A percentile compares a stretch with the other conserved stretches of the same genome.
phyloP scores from a whole-genome alignment of 2,113 vertebrate species.

The Galbula dea region DNA sequence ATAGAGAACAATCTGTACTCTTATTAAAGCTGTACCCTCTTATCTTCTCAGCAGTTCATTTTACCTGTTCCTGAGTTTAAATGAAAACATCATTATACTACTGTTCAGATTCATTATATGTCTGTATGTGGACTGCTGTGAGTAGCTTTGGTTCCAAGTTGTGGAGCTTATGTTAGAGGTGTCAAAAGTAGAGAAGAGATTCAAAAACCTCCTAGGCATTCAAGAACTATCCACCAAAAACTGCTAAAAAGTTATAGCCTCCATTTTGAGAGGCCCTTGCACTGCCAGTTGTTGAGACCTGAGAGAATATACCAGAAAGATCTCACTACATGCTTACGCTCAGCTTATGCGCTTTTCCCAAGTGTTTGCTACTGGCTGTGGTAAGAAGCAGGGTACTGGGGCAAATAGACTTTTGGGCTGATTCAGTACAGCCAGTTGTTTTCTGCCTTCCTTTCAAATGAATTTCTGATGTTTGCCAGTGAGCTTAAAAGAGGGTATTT shows the following conservation, averaged over 20 bases:
- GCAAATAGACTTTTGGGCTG: background rate
- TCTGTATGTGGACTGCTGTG: background rate
- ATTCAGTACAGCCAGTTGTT: background rate
- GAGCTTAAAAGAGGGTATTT: background rate
- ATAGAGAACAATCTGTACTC: background rate
- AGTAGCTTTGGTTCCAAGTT: background rate
- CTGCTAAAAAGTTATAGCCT: background rate
- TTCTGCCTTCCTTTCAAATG: background rate
- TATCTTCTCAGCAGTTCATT: background rate
- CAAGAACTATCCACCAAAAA: background rate
- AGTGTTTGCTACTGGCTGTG: background rate
- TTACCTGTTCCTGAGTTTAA: background rate
- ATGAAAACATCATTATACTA: background rate
- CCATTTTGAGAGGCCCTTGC: background rate
- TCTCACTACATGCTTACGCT: background rate
- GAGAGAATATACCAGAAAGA: background rate
- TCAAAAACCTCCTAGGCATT: background rate
- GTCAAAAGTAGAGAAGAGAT: background rate
- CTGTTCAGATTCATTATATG: background rate
- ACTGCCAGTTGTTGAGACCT: background rate
- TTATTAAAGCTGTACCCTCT: background rate
- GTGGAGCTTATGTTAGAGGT: background rate
- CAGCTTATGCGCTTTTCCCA: background rate
- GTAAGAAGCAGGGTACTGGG: background rate
- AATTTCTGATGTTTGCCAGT: background rate